A percentile compares a stretch with the other conserved stretches of the same genome.
Evolutionary conservation across 1,140 invertebrate genomes (phyloP).

Genomic region (Drosophila parabipectinata): DNA sequence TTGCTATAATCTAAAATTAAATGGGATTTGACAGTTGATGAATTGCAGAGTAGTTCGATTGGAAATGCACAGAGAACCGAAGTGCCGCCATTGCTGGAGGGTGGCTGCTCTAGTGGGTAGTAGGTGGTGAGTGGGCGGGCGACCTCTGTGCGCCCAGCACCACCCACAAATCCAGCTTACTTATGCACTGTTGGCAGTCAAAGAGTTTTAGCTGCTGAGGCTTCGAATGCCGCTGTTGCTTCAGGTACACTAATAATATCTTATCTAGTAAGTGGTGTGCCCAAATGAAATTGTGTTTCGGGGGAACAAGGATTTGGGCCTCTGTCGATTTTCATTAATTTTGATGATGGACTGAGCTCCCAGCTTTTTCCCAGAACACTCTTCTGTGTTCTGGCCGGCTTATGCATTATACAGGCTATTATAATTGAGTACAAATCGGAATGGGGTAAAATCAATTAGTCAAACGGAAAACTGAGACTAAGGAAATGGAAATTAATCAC

Average conservation of each 20-base stretch:
- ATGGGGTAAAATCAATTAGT: constrained; percentile 27
- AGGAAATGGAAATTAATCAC: constrained; percentile 7
- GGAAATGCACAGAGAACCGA: constrained; percentile 54
- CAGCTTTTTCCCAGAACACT: constrained; percentile 24
- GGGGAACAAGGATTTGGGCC: constrained; percentile 21
- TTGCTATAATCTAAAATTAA: constrained; percentile 78
- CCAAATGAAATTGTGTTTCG: constrained; percentile 39
- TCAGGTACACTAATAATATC: constrained; percentile 45
- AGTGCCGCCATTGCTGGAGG: constrained; percentile 28
- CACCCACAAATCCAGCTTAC: constrained; percentile 33
- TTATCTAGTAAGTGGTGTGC: constrained; percentile 40
- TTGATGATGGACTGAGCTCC: constrained; percentile 21
- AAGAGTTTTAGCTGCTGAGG: constrained; percentile 38
- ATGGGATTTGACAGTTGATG: constrained; percentile 80
- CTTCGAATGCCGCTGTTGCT: constrained; percentile 27
- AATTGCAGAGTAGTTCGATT: constrained; percentile 74
- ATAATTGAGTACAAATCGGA: constrained; percentile 23
- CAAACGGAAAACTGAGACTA: neutral
- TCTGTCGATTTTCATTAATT: constrained; percentile 42
- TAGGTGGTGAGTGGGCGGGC: neutral
- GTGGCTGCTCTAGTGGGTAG: neutral
- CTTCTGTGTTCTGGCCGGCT: constrained; percentile 10
- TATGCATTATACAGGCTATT: constrained; percentile 33
- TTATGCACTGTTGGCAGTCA: constrained; percentile 46
- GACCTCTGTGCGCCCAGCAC: neutral